phyloP scores from a whole-genome alignment of 2,888 invertebrate genomes.

The Opisthograptis luteolata region DNA sequence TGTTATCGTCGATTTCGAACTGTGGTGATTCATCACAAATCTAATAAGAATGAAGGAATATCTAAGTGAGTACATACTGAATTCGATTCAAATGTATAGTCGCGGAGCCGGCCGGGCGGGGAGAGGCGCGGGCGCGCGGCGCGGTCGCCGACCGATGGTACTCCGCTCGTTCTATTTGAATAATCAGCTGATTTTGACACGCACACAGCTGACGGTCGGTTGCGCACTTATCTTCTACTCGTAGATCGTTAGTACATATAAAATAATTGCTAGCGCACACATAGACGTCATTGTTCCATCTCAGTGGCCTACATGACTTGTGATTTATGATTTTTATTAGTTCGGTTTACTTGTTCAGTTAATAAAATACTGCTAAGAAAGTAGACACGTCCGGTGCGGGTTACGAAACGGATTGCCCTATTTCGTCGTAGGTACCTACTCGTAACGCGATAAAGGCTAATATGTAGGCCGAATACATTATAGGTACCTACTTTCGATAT shows the following conservation, averaged over 20 bases:
- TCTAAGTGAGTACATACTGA: conserved; percentile 17
- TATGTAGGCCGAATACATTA: conserved; percentile 18
- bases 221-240: conserved; percentile 73
- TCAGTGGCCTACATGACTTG: conserved; percentile 48
- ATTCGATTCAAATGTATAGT: conserved; percentile 23
- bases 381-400: conserved; percentile 19
- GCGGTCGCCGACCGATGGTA: conserved; percentile 71
- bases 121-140: conserved; percentile 45
- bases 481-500: conserved; percentile 9
- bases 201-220: conserved; percentile 79
- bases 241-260: conserved; percentile 47
- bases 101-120: conserved; percentile 22
- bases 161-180: conserved; percentile 80
- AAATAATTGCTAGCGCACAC: conserved; percentile 48
- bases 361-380: neutral
- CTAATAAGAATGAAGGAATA: conserved; percentile 9
- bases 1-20: neutral
- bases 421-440: conserved; percentile 11
- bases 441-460: conserved; percentile 14
- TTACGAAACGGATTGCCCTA: conserved; percentile 22
- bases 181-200: conserved; percentile 85
- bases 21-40: conserved; percentile 16
- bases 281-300: conserved; percentile 49
- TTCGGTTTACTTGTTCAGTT: conserved; percentile 25
- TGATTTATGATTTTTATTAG: conserved; percentile 41